Conservation (phyloP, 2,113 vertebrate species). For the Tetrao urogallus region DNA sequence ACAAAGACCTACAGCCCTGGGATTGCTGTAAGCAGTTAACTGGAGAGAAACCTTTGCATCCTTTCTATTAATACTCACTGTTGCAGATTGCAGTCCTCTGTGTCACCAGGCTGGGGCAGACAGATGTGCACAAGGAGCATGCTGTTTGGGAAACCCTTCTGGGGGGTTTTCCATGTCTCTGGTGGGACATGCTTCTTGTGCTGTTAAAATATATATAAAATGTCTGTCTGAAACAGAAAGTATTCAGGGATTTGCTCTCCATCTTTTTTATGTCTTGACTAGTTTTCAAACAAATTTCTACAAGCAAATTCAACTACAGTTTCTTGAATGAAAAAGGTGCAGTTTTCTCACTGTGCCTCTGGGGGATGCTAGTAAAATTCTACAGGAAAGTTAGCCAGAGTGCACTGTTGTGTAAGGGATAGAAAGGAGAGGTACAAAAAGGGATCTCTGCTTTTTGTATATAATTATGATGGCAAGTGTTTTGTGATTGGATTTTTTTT, state of each 20-base stretch:
- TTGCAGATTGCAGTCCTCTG: background rate
- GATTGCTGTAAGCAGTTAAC: background rate
- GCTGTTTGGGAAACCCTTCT: background rate
- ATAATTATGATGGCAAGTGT: background rate
- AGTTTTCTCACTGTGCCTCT: background rate
- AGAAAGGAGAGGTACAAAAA: background rate
- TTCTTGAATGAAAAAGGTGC: background rate
- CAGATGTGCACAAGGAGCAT: background rate
- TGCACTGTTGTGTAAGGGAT: background rate
- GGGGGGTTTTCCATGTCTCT: background rate
- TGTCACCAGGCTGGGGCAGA: background rate
- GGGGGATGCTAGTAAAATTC: constrained; percentile 9
- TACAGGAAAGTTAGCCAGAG: background rate
- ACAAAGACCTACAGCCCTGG: no score
- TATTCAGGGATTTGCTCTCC: background rate
- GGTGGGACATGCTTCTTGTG: background rate
- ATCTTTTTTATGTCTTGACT: background rate
- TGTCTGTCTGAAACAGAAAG: background rate
- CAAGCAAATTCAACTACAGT: background rate
- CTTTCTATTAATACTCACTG: background rate
- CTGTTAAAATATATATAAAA: background rate
- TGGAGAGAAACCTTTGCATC: background rate
- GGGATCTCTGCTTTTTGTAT: background rate
- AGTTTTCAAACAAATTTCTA: background rate
- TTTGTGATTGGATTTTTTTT: constrained; percentile 47